A percentile compares a stretch with the other conserved stretches of the same genome.
These are phyloP conservation scores for Strigops habroptila DNA, from an alignment of 2,113 vertebrate species.

Conservation along the genomic window DNA sequence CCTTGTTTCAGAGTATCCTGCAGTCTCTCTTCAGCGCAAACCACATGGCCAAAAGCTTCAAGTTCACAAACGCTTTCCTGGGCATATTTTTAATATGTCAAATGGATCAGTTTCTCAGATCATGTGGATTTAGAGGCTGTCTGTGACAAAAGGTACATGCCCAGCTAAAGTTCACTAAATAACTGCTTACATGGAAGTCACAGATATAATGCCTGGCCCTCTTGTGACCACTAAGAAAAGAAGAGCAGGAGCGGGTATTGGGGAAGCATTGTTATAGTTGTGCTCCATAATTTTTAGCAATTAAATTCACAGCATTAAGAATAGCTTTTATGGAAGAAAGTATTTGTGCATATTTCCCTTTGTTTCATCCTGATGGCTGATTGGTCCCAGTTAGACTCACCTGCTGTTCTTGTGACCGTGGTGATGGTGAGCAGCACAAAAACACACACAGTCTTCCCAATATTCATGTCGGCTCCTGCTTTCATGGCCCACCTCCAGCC, in stretches of 20 bases:
- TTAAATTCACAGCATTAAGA: background rate
- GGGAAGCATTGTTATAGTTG: background rate
- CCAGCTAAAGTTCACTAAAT: background rate
- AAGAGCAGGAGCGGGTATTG: background rate
- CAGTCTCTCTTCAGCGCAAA: background rate
- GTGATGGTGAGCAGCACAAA: background rate
- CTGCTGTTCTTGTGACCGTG: background rate
- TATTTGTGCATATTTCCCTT: background rate
- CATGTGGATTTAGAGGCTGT: background rate
- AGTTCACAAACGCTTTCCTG: background rate
- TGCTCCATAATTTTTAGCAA: background rate
- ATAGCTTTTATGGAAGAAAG: background rate
- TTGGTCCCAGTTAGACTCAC: slow-evolving; percentile 53
- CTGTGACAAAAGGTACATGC: background rate
- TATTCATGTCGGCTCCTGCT: slow-evolving; percentile 45
- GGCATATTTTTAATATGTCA: background rate
- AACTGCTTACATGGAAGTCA: background rate
- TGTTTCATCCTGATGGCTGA: background rate
- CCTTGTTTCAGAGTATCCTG: background rate
- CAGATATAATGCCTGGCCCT: background rate
- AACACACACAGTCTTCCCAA: slow-evolving; percentile 9
- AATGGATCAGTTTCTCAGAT: background rate
- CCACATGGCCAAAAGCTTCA: background rate
- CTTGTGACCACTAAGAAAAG: background rate
- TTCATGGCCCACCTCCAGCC: background rate